Evolutionary conservation across 2,888 invertebrate species (phyloP).

Genomic region (Nomada hirtipes): DNA sequence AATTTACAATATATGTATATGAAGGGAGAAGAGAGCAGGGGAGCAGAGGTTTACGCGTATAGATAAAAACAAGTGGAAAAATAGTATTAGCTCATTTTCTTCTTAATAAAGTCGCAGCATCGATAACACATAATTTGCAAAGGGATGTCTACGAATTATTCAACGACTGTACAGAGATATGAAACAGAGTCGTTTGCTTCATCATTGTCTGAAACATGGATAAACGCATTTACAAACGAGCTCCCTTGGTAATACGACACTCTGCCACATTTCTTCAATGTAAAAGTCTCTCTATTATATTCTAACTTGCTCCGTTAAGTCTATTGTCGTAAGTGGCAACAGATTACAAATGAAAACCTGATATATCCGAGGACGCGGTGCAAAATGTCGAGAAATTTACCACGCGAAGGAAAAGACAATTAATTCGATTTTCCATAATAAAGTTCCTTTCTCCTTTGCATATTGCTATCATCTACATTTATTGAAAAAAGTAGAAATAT

Average conservation of each 20-base stretch:
- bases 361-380: conserved; percentile 27
- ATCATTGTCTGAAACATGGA: conserved; percentile 18
- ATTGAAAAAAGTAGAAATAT: background rate
- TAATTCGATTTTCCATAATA: background rate
- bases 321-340: conserved; percentile 48
- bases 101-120: conserved; percentile 6
- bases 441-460: background rate
- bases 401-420: conserved; percentile 8
- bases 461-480: conserved; percentile 7
- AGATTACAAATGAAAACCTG: conserved; percentile 53
- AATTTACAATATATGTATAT: conserved; percentile 18
- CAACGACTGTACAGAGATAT: conserved; percentile 11
- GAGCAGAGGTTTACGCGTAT: background rate
- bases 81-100: background rate
- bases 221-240: conserved; percentile 46
- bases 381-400: conserved; percentile 29
- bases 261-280: conserved; percentile 41
- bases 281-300: conserved; percentile 51
- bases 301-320: conserved; percentile 51
- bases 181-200: conserved; percentile 28
- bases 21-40: background rate
- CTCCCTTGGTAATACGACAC: conserved; percentile 52
- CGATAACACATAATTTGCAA: conserved; percentile 11
- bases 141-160: background rate
- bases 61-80: conserved; percentile 9